Base-by-base conservation (phyloP, 1,140 invertebrate genomes). In the Drosophila tani region DNA sequence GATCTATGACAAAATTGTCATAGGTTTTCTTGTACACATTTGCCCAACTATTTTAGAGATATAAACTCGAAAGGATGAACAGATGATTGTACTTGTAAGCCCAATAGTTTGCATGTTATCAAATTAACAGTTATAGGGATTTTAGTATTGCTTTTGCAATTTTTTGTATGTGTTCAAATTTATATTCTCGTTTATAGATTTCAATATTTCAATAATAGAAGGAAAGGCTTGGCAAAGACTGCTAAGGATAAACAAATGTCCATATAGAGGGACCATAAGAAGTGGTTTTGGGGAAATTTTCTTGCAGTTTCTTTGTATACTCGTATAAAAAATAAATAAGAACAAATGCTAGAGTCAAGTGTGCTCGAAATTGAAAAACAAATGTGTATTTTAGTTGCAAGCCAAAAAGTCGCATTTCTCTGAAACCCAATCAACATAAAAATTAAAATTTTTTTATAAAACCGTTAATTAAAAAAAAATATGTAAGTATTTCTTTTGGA, bases 31-130 rank as follows among this genome's bases (percentile, higher is more conserved):
- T 51, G n/a, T 58, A 55, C 9, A 41, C 41, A 11, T 46, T 66
- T 43, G 29, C 41, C 11, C 24, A 51, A 47, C 35, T 46, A 9
- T 45, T 49, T 45, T 32, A 58, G 40, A 65, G 53, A 69, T 19
- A 11, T 40, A 12, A 56, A 75, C 69, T 62, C 75, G 32, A 75
- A 49, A 57, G 15, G 46, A 74, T 69, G 50, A 83, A 63, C 59
- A 70, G 60, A 85, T 46, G 8, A 56, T 51, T 57, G 7, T 56
- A 66, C 43, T 63, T 41, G 11, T 58, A 75, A 40, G 50, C 49
- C 47, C 3, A 41, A 60, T 60, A 55, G 60, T 47, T 27, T 58
- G 35, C 57, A 58, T 69, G 50, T 29, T 40, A 43, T 40, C 9
- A 29, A 49, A 53, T 19, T 60, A 40, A 58, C n/a, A 53, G 7